Evolutionary conservation across 1,140 invertebrate species (phyloP), one percentile per base, ranked within the genome.

Genomic region (Cydia fagiglandana): DNA sequence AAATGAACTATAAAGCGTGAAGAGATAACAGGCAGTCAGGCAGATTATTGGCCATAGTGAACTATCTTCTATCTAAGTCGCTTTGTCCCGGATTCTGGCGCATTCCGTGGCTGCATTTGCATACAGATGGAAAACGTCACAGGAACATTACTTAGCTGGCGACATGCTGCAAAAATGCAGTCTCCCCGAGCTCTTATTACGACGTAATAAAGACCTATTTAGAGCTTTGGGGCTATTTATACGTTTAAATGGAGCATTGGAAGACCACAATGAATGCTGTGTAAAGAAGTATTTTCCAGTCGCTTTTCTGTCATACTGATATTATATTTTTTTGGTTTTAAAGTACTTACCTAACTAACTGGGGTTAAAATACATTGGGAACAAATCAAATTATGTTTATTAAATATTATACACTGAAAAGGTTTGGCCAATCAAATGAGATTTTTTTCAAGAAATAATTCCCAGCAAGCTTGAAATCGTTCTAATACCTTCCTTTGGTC

Each of bases 91-190:
- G 20, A 61, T 61, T 61, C 56, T 38, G 34, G 15, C 3, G 66
- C 66, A 70, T 70, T 70, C 77, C 70, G 41, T 76, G 78, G 78
- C 76, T 84, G 83, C 84, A 88, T 88, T 88, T 86, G 85, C 86
- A 88, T 88, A 86, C 85, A 88, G 84, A 88, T 88, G 82, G 86
- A 84, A 86, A 87, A 76, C 81, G 85, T 88, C 85, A 83, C 78
- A 80, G 73, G 73, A 80, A 85, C 86, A 86, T 86, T 88, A 84
- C 84, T 84, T 81, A 82, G 77, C 77, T 45, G 24, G 50, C 45
- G 41, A 77, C 73, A 70, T 41, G 66, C 53, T 41, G 68, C 64
- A 73, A 73, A 70, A 80, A 76, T 50, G 64, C 64, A 34, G 10
- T 15, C 2, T 13, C 15, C 34, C 30, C 1, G 4, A 38, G 30